Evolutionary conservation across 2,888 invertebrate species (phyloP).

Genomic region (Abrostola triplasia): DNA sequence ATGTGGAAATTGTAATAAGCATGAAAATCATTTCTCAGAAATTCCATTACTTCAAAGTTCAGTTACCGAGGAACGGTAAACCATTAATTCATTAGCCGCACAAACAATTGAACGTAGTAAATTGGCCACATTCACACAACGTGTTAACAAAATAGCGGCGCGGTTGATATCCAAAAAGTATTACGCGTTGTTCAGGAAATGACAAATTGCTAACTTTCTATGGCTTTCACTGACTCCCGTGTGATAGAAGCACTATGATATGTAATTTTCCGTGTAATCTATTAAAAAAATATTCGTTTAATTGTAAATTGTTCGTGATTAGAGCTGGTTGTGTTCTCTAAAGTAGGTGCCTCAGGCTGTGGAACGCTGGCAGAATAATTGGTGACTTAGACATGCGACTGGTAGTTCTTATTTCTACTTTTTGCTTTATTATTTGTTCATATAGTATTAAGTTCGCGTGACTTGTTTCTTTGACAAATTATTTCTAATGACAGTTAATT

Average conservation of each 20-base stretch:
- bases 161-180: constrained; percentile 51
- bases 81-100: constrained; percentile 42
- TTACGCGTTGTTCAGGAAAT: constrained; percentile 60
- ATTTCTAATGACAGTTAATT: not conserved
- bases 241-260: constrained; percentile 53
- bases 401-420: constrained; percentile 45
- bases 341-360: constrained; percentile 42
- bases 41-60: constrained; percentile 26
- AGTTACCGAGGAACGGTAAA: constrained; percentile 37
- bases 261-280: constrained; percentile 62
- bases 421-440: constrained; percentile 23
- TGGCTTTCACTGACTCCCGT: constrained; percentile 63
- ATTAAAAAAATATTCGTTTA: constrained; percentile 51
- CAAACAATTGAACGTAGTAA: constrained; percentile 44
- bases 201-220: constrained; percentile 64
- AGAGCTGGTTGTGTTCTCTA: constrained; percentile 37
- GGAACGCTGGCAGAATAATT: constrained; percentile 20
- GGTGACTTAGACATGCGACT: constrained; percentile 29
- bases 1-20: constrained; percentile 2
- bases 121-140: constrained; percentile 56
- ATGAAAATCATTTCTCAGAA: constrained; percentile 5
- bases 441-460: not conserved
- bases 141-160: constrained; percentile 52
- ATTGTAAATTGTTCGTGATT: constrained; percentile 54
- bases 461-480: not conserved